Evolutionary conservation across 2,888 invertebrate genomes (phyloP).

Genomic region (Quadroppia sp.): DNA sequence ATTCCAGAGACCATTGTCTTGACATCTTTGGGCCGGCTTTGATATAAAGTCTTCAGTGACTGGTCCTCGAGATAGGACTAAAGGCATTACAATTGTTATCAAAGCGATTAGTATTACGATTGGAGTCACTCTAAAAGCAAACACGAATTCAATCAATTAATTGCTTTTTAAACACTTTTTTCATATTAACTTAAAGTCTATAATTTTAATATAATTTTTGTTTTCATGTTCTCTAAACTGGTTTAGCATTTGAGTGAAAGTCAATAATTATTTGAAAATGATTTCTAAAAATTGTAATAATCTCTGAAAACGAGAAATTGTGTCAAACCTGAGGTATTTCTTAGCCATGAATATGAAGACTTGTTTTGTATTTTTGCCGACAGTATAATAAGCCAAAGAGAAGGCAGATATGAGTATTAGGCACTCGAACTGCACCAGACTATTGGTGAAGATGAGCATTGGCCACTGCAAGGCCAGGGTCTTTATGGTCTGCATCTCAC

Average conservation of each 20-base stretch:
- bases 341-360: neutral
- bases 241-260: too few relatives aligned
- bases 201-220: too few relatives aligned
- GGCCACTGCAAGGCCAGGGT: constrained; percentile 39
- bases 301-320: too few relatives aligned
- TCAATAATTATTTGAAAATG: too few relatives aligned
- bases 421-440: constrained; percentile 41
- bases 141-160: too few relatives aligned
- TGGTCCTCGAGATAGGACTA: constrained; percentile 39
- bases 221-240: too few relatives aligned
- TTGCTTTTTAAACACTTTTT: too few relatives aligned
- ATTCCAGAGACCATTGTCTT: constrained; percentile 39
- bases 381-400: constrained; percentile 36
- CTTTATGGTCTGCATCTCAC: constrained; percentile 41
- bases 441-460: constrained; percentile 43
- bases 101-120: constrained; percentile 21
- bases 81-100: constrained; percentile 37
- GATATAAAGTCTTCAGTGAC: constrained; percentile 42
- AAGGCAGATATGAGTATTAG: constrained; percentile 44
- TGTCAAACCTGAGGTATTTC: constrained; percentile 42
- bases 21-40: constrained; percentile 38
- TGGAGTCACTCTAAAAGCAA: constrained; percentile 38
- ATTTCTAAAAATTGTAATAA: too few relatives aligned
- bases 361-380: constrained; percentile 9
- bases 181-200: neutral